These are phyloP conservation scores for Alectura lathami DNA, from an alignment of 2,113 vertebrate species.

Conservation along the genomic window DNA sequence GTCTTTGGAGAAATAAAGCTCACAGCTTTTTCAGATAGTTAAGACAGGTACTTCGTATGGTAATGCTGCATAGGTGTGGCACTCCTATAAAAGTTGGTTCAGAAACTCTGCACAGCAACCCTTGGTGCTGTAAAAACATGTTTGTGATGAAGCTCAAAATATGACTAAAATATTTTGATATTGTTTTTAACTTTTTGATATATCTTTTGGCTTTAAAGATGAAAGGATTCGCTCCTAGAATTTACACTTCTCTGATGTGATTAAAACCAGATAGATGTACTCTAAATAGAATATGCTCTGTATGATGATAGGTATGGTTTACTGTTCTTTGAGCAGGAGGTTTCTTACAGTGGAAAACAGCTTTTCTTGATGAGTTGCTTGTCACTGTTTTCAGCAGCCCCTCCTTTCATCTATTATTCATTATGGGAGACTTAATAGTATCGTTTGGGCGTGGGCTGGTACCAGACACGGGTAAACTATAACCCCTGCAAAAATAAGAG, in stretches of 20 bases:
- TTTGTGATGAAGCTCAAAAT: slow-evolving; percentile 60
- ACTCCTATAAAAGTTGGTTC: background rate
- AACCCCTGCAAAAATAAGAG: slow-evolving; percentile 29
- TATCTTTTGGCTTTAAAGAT: slow-evolving; percentile 71
- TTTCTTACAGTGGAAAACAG: slow-evolving; percentile 72
- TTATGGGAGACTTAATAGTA: slow-evolving; percentile 69
- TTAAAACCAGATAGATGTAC: slow-evolving; percentile 61
- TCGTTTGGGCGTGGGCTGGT: slow-evolving; percentile 62
- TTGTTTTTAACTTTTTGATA: slow-evolving; percentile 64
- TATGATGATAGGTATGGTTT: slow-evolving; percentile 57
- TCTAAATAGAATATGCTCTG: slow-evolving; percentile 66
- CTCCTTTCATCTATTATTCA: slow-evolving; percentile 80
- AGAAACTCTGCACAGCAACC: slow-evolving; percentile 3
- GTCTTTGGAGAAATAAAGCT: background rate
- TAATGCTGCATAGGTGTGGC: background rate
- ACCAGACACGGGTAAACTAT: slow-evolving; percentile 44
- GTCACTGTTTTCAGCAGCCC: slow-evolving; percentile 72
- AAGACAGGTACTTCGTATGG: background rate
- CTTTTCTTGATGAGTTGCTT: slow-evolving; percentile 75
- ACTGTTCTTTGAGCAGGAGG: slow-evolving; percentile 61
- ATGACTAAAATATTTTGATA: slow-evolving; percentile 65
- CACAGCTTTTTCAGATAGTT: background rate
- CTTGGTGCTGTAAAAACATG: slow-evolving; percentile 48
- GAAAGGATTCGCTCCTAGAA: slow-evolving; percentile 55
- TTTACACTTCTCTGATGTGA: slow-evolving; percentile 66